Evolutionary conservation across 2,797 vertebrate genomes (phyloP), one percentile per base, ranked within the genome.

Genomic region (Hemibagrus guttatus): DNA sequence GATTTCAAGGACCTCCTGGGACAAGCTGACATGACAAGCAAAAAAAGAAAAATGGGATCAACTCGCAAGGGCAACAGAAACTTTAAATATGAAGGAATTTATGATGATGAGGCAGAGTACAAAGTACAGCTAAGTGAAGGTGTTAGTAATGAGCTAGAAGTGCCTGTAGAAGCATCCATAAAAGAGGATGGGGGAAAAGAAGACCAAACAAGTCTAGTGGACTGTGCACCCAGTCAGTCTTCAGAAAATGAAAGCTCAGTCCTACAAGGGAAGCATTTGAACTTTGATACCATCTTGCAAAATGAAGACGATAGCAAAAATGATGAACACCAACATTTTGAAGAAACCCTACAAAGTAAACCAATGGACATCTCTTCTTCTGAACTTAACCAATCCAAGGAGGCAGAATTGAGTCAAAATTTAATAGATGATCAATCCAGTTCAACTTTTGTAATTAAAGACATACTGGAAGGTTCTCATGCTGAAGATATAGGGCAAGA

Each of bases 31-130:
- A 39, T 83, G n/a, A 59, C 69, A 28, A 85, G 64, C 58, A 93
- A 88, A 61, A 92, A 88, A 88, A 93, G 88, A 89, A 95, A 95
- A 90, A 87, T 95, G 9, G 94, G 94, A n/a, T 95, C 94, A 81
- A 93, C 91, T 80, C 91, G 92, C 75, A 92, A 82, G 68, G 86
- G 28, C 76, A 90, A 90, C 91, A 88, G 71, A 39, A 87, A 63
- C 59, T 80, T 58, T 59, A 85, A 81, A 82, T 84, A 54, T 8
- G 79, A 87, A 17, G 71, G 4, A 17, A 85, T 90, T 23, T 63
- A 81, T 84, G 66, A 84, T 7, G 78, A 56, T 76, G 54, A 68
- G 64, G 66, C 76, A 69, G 66, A 79, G 61, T 2, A 74, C 46
- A 85, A 35, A 59, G 14, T 39, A 28, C 88, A 87, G 72, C 35